Evolutionary conservation across 2,888 invertebrate genomes (phyloP).

Genomic region (Tinea semifulvella): DNA sequence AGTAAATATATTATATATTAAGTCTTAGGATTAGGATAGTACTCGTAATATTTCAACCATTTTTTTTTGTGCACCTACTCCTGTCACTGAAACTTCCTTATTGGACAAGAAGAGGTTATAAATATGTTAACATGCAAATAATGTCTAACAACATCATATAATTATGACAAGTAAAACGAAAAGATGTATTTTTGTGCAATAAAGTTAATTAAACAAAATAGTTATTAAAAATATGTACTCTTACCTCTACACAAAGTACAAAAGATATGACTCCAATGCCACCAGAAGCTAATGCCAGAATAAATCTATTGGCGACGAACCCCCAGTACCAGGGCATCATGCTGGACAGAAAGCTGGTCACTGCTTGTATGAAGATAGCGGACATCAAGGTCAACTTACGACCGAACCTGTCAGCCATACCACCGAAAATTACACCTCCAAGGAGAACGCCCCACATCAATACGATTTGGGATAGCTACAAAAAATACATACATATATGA

Average conservation of each 20-base stretch:
- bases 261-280: constrained; percentile 73
- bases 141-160: too few relatives aligned
- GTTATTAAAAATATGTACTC: too few relatives aligned
- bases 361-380: constrained; percentile 62
- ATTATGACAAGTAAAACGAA: too few relatives aligned
- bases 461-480: constrained; percentile 62
- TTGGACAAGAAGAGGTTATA: too few relatives aligned
- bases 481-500: constrained; percentile 22
- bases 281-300: constrained; percentile 68
- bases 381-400: constrained; percentile 65
- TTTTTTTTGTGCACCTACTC: too few relatives aligned
- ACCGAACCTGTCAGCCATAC: constrained; percentile 69
- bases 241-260: constrained; percentile 70
- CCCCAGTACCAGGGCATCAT: constrained; percentile 58
- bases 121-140: too few relatives aligned
- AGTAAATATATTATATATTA: too few relatives aligned
- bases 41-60: too few relatives aligned
- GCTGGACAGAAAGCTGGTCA: constrained; percentile 60
- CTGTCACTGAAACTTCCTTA: too few relatives aligned
- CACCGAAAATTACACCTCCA: constrained; percentile 68
- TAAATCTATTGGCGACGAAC: constrained; percentile 63
- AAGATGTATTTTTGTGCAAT: too few relatives aligned
- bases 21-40: too few relatives aligned
- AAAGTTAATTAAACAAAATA: too few relatives aligned
- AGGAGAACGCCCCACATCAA: constrained; percentile 72